phyloP scores from a whole-genome alignment of 2,888 invertebrate species.

The Hydriomena furcata region DNA sequence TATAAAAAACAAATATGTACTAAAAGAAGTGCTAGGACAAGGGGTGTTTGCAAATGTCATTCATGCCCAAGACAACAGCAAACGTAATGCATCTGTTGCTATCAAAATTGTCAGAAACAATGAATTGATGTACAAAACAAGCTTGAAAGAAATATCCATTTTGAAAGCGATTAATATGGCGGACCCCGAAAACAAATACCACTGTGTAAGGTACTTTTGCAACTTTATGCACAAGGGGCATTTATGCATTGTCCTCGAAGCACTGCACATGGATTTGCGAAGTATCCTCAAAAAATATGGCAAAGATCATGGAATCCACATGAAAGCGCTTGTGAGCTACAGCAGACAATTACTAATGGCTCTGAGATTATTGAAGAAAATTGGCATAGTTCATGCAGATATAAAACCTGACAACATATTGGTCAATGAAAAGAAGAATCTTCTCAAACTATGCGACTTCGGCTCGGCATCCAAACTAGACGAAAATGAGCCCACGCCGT shows the following conservation, averaged over 20 bases:
- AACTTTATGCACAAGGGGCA: constrained; percentile 99
- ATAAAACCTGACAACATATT: constrained; percentile 99
- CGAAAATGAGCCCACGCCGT: constrained; percentile 98
- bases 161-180: constrained; percentile 96
- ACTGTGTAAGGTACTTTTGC: constrained; percentile 93
- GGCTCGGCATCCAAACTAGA: constrained; percentile 97
- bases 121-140: constrained; percentile 99
- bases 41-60: constrained; percentile 99
- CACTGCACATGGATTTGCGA: constrained; percentile 95
- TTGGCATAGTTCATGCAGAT: constrained; percentile 98
- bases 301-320: constrained; percentile 95
- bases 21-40: constrained; percentile 98
- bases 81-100: constrained; percentile 94
- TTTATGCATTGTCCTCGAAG: constrained; percentile 98
- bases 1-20: constrained; percentile 92
- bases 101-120: constrained; percentile 99
- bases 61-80: constrained; percentile 93
- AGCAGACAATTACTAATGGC: constrained; percentile 97
- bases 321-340: constrained; percentile 98
- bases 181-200: constrained; percentile 97
- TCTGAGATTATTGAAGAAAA: constrained; percentile 95
- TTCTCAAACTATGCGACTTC: constrained; percentile 98
- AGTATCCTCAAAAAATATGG: constrained; percentile 98
- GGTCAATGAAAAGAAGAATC: constrained; percentile 98
- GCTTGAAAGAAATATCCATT: constrained; percentile 96